phyloP scores from a whole-genome alignment of 2,113 vertebrate species.

The Pipra filicauda region DNA sequence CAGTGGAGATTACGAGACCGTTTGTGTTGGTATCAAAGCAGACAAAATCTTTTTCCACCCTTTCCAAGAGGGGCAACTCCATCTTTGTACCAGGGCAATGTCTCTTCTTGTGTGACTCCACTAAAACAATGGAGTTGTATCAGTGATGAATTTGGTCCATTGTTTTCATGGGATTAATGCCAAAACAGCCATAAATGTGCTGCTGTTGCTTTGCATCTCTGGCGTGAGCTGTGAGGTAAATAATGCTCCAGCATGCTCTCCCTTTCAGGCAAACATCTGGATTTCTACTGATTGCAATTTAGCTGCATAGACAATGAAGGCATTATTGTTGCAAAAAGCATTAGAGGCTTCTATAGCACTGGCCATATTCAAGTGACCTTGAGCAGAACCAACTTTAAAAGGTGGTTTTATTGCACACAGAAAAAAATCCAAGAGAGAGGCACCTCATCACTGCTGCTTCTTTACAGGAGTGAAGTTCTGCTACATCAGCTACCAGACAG shows the following conservation, averaged over 20 bases:
- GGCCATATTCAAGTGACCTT: conserved; percentile 23
- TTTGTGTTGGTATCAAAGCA: background rate
- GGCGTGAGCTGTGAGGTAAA: conserved; percentile 7
- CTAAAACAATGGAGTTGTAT: background rate
- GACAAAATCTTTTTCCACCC: background rate
- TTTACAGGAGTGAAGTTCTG: conserved; percentile 18
- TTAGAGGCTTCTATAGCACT: conserved; percentile 28
- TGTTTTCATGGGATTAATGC: background rate
- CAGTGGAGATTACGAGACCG: background rate
- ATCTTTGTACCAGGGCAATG: background rate
- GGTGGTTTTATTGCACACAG: background rate
- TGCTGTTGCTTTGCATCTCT: conserved; percentile 1
- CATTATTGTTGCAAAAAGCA: conserved; percentile 36
- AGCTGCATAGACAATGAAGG: conserved; percentile 50
- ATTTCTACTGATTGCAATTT: conserved; percentile 19
- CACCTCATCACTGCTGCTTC: background rate
- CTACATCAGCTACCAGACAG: conserved; percentile 35
- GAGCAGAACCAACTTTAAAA: conserved; percentile 38
- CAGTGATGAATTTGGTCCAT: background rate
- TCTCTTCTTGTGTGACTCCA: background rate
- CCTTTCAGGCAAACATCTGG: conserved; percentile 35
- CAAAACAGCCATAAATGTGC: background rate
- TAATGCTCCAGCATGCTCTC: background rate
- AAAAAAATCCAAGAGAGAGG: background rate
- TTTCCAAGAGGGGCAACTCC: background rate